Conservation (phyloP, 2,113 vertebrate species). For the Taxidea taxus region DNA sequence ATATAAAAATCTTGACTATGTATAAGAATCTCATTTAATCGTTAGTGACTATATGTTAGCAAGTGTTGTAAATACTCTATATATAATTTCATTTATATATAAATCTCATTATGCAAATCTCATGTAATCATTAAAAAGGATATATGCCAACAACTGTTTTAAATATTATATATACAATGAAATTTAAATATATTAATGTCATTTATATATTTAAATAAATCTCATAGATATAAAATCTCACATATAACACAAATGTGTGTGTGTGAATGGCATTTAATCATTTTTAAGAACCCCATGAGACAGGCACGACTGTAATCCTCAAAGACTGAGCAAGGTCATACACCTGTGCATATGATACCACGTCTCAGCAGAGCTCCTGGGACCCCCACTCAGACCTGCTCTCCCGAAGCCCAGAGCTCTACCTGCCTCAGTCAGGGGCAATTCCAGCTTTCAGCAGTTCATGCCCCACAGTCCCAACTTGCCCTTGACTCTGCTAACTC, state of each 20-base stretch:
- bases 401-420: not conserved
- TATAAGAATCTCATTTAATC: not conserved
- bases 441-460: not conserved
- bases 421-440: not conserved
- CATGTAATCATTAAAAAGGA: conserved; percentile 17
- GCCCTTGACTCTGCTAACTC: too few relatives aligned
- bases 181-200: not conserved
- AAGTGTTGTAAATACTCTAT: not conserved
- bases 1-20: not conserved
- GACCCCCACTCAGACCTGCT: not conserved
- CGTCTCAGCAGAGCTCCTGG: not conserved
- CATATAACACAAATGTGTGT: not conserved
- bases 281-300: not conserved
- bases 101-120: conserved; percentile 21
- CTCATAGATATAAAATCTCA: not conserved
- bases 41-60: not conserved
- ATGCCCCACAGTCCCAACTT: too few relatives aligned
- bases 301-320: not conserved
- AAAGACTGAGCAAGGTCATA: not conserved
- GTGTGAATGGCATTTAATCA: not conserved
- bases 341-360: not conserved
- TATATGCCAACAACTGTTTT: not conserved
- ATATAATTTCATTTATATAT: not conserved
- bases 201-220: not conserved
- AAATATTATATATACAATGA: not conserved